Evolutionary conservation across 2,113 vertebrate genomes (phyloP).

Genomic region (Xiphophorus hellerii): DNA sequence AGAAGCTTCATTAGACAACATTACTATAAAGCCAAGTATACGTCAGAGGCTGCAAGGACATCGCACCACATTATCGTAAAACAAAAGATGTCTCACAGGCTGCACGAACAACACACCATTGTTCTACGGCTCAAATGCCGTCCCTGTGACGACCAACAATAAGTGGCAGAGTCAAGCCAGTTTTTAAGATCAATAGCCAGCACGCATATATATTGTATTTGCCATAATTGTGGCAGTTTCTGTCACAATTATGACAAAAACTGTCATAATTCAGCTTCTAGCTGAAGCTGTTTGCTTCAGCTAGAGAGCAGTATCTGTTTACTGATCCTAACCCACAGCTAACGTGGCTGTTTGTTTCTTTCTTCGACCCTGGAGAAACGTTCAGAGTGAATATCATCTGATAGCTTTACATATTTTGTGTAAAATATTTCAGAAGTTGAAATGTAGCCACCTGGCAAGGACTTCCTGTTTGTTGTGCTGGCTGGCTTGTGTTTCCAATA

Average conservation of each 20-base stretch:
- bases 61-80: constrained; percentile 20
- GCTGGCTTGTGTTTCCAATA: background rate
- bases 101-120: constrained; percentile 9
- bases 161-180: background rate
- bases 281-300: background rate
- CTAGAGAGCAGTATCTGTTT: background rate
- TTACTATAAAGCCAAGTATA: constrained; percentile 27
- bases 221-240: background rate
- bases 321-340: background rate
- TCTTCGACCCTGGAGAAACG: background rate
- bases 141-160: background rate
- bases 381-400: background rate
- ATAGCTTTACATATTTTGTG: background rate
- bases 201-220: background rate
- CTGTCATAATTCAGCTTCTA: too few species aligned
- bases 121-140: constrained; percentile 9
- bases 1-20: constrained; percentile 15
- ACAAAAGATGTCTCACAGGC: constrained; percentile 31
- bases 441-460: background rate
- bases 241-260: background rate
- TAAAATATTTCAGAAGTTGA: too few species aligned
- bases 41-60: constrained; percentile 24
- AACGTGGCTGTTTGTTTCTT: background rate
- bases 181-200: background rate
- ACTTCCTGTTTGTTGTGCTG: background rate